A percentile compares a stretch with the other conserved stretches of the same genome.
Evolutionary conservation across 1,140 invertebrate species (phyloP).

Genomic region (Radopholus similis): DNA sequence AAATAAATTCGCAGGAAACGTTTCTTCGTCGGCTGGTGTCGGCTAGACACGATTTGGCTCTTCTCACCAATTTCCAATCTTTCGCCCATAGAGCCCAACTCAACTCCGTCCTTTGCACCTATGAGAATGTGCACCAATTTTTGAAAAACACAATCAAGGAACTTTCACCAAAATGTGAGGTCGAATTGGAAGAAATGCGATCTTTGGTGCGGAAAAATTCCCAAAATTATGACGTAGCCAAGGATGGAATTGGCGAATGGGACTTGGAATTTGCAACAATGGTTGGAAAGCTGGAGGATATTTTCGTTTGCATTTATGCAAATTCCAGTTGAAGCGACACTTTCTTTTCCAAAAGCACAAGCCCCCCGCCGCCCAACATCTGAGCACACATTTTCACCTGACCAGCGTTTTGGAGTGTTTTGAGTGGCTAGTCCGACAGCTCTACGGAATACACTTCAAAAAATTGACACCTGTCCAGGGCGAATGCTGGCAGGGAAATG

Average conservation of each 20-base stretch:
- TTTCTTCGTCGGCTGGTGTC: constrained; percentile 32
- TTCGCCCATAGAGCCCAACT: constrained; percentile 55
- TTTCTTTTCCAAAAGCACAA: constrained; percentile 7
- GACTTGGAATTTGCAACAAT: constrained; percentile 37
- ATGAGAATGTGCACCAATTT: constrained; percentile 50
- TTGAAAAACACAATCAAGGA: constrained; percentile 40
- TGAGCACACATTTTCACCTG: constrained; percentile 24
- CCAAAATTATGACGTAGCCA: not conserved
- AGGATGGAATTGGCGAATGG: constrained; percentile 21
- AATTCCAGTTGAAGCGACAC: not conserved
- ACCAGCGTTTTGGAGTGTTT: constrained; percentile 28
- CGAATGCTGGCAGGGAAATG: constrained; percentile 49
- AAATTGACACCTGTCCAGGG: constrained; percentile 25
- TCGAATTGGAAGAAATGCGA: constrained; percentile 3
- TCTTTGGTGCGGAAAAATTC: constrained; percentile 5
- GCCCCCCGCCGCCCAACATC: constrained; percentile 15
- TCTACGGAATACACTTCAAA: constrained; percentile 48
- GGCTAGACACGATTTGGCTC: constrained; percentile 43
- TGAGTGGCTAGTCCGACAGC: constrained; percentile 20
- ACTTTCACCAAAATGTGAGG: not conserved
- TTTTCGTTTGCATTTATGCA: constrained; percentile 2
- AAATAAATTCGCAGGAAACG: constrained; percentile 34
- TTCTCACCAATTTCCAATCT: constrained; percentile 52
- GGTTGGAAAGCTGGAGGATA: not conserved
- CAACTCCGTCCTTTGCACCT: constrained; percentile 45